These are phyloP conservation scores for Misgurnus mizolepis DNA, from an alignment of 2,113 vertebrate genomes.

Conservation along the genomic window DNA sequence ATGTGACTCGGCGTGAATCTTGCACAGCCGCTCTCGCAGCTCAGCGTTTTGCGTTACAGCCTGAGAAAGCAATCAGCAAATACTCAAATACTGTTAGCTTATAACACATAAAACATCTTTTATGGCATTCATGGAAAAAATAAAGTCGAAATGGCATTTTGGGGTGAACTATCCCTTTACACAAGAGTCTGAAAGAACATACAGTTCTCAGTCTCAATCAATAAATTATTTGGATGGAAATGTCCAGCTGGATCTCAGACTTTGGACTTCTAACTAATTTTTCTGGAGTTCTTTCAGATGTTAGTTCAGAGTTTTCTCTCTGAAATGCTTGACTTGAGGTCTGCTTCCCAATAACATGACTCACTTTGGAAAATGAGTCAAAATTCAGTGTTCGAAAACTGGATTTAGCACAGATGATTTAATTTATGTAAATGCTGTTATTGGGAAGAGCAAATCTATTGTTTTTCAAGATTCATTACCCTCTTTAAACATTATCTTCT, in stretches of 20 bases:
- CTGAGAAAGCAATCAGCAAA: slow-evolving; percentile 81
- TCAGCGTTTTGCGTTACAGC: slow-evolving; percentile 96
- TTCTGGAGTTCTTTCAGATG: background rate
- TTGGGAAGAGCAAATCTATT: slow-evolving; percentile 25
- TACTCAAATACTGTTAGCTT: background rate
- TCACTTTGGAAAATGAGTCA: slow-evolving; percentile 43
- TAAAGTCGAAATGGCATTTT: background rate
- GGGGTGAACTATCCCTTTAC: background rate
- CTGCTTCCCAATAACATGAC: slow-evolving; percentile 20
- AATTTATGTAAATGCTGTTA: background rate
- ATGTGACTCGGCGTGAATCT: slow-evolving; percentile 94
- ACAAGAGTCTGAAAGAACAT: background rate
- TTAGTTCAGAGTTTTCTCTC: background rate
- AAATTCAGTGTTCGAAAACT: slow-evolving; percentile 1
- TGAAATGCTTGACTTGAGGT: background rate
- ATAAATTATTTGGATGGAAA: background rate
- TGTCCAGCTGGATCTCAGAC: background rate
- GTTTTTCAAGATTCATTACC: background rate
- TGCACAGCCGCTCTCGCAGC: slow-evolving; percentile 92
- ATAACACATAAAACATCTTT: background rate
- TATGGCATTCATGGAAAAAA: background rate
- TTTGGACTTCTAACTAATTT: background rate
- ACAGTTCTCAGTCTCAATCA: background rate
- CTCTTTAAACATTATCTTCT: background rate
- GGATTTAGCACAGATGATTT: slow-evolving; percentile 21